These are phyloP conservation scores for Falco berigora DNA, from an alignment of 2,797 vertebrate species.

Conservation along the genomic window DNA sequence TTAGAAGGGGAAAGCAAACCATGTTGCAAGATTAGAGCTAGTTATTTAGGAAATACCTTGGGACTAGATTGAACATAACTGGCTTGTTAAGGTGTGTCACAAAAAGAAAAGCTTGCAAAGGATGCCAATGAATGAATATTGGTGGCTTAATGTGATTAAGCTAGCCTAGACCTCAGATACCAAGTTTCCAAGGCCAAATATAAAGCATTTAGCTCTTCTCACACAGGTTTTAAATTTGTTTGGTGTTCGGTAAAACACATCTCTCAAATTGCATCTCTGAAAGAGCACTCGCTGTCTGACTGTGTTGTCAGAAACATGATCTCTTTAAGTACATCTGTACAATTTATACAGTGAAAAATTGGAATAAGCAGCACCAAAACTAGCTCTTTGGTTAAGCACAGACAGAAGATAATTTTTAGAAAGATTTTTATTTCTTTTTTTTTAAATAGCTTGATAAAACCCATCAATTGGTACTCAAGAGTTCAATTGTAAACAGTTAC, in stretches of 20 bases:
- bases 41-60: background rate
- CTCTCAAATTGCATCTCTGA: background rate
- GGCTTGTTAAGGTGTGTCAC: background rate
- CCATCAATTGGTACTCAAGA: background rate
- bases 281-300: background rate
- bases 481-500: constrained; percentile 50
- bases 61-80: background rate
- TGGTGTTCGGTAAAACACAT: background rate
- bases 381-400: background rate
- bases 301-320: background rate
- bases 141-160: background rate
- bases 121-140: background rate
- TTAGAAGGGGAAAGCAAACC: no score
- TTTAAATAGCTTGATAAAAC: constrained; percentile 44
- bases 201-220: background rate
- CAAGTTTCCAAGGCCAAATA: background rate
- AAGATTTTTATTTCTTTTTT: constrained; percentile 37
- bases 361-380: background rate
- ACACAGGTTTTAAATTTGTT: background rate
- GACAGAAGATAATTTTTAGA: background rate
- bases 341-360: background rate
- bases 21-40: background rate
- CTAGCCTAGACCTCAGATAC: background rate
- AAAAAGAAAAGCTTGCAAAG: background rate
- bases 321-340: background rate